Evolutionary conservation across 2,797 vertebrate species (phyloP), one percentile per base, ranked within the genome.

Genomic region (Chiloscyllium punctatum): DNA sequence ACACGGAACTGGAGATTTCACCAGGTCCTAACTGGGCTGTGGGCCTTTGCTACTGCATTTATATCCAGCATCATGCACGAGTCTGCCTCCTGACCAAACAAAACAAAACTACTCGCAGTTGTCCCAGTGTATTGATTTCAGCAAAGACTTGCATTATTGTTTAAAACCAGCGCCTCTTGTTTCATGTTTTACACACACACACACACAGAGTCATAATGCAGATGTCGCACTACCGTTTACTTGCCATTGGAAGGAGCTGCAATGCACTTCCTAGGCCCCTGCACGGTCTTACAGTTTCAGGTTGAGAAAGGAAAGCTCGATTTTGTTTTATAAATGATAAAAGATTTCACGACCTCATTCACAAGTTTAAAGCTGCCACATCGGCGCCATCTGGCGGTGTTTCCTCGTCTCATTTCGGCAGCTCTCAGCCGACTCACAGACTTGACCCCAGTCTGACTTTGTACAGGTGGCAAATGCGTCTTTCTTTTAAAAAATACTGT

Each of bases 331-430:
- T 48, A 6, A 57, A 62, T 48, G 42, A 48, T 48, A 69, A n/a
- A 68, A 25, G 0, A 37, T 84, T 42, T 48, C 37, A 37, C 33
- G 1, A 15, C 25, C 62, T 66, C 88, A 62, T 37, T 66, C 90
- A 37, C n/a, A 92, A 68, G 6, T 92, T 92, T 37, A 92, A 92
- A 69, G 66, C n/a, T n/a, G 18, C 9, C 62, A 25, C 21, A 4
- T 9, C n/a, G 62, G 90, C 90, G 90, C 90, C 90, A 92, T n/a
- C 90, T 68, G 5, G 42, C 90, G 90, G 90, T 23, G n/a, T 25
- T 66, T 84, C 42, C 1, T 48, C 37, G 18, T 82, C 18, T 25
- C 90, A 51, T 0, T 37, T 42, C 62, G 62, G 57, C 62, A 1
- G 18, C 90, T 37, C 79, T 84, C 15, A 21, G 79, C 79, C 18